A percentile compares a stretch with the other conserved stretches of the same genome.
Conservation (phyloP, 2,797 vertebrate genomes). For the Naso thynnoides region DNA sequence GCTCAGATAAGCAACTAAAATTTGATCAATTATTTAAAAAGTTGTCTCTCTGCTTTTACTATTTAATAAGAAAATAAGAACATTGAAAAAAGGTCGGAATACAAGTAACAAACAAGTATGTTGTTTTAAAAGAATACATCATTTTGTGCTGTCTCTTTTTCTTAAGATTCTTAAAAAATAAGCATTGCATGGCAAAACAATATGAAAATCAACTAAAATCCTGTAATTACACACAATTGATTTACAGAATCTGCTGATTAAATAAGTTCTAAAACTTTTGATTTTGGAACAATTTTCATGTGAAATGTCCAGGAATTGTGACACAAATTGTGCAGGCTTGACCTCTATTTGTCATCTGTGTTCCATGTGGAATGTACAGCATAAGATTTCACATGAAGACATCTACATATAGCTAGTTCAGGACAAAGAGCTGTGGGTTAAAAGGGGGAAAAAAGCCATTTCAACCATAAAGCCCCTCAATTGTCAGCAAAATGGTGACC, state of each 20-base stretch:
- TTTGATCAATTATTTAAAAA: not conserved
- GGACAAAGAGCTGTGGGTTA: constrained; percentile 46
- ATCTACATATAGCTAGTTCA: constrained; percentile 23
- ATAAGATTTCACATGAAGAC: constrained; percentile 1
- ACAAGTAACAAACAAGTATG: no score
- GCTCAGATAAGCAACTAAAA: not conserved
- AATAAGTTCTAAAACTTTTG: not conserved
- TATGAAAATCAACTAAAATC: no score
- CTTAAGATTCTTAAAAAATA: no score
- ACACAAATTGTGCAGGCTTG: no score
- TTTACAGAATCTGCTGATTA: not conserved
- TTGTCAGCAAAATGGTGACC: constrained; percentile 53
- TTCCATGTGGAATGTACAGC: not conserved
- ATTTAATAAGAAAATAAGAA: not conserved
- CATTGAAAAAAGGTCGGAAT: not conserved
- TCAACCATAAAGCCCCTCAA: constrained; percentile 44
- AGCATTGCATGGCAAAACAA: no score
- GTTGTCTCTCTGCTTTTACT: not conserved
- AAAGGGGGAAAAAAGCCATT: constrained; percentile 32
- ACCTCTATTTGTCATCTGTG: not conserved
- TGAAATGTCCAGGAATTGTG: not conserved
- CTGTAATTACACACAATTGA: no score
- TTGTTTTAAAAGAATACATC: not conserved
- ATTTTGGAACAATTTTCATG: not conserved
- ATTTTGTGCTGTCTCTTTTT: no score